phyloP scores from a whole-genome alignment of 1,140 invertebrate genomes.

The Bombus balteatus region DNA sequence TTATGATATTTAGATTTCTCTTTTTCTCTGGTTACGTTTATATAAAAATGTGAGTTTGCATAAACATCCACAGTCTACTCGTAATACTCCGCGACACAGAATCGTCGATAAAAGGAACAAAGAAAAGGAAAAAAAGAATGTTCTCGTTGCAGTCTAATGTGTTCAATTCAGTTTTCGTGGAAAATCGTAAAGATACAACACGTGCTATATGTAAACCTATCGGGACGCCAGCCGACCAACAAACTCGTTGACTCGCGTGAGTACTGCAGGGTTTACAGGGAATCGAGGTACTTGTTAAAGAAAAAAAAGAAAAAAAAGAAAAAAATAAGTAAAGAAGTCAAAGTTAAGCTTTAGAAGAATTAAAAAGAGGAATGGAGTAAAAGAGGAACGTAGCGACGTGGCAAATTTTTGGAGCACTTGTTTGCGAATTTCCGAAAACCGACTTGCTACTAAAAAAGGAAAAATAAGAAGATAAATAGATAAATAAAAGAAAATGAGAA shows the following conservation, averaged over 20 bases:
- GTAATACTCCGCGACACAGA: background rate
- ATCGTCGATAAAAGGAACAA: background rate
- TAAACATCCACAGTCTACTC: background rate
- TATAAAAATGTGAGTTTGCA: background rate
- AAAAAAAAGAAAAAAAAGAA: background rate
- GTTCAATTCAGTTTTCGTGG: conserved; percentile 50
- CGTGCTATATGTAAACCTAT: conserved; percentile 3
- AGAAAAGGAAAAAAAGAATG: background rate
- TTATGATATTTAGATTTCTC: background rate
- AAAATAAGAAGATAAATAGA: background rate
- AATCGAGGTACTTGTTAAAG: conserved; percentile 63
- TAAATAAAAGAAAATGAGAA: background rate
- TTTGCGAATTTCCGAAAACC: conserved; percentile 21
- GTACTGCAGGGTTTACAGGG: conserved; percentile 66
- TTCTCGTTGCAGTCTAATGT: conserved; percentile 41
- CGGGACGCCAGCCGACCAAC: background rate
- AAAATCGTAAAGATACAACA: background rate
- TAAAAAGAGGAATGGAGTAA: background rate
- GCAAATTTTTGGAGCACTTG: conserved; percentile 36
- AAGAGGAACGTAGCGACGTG: conserved; percentile 25
- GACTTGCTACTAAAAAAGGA: background rate
- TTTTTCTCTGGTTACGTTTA: background rate
- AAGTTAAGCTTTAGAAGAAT: conserved; percentile 60
- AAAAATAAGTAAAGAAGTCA: conserved; percentile 27
- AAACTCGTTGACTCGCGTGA: conserved; percentile 3